Conservation (phyloP, 1,140 invertebrate species). For the Catajapyx aquilonaris region DNA sequence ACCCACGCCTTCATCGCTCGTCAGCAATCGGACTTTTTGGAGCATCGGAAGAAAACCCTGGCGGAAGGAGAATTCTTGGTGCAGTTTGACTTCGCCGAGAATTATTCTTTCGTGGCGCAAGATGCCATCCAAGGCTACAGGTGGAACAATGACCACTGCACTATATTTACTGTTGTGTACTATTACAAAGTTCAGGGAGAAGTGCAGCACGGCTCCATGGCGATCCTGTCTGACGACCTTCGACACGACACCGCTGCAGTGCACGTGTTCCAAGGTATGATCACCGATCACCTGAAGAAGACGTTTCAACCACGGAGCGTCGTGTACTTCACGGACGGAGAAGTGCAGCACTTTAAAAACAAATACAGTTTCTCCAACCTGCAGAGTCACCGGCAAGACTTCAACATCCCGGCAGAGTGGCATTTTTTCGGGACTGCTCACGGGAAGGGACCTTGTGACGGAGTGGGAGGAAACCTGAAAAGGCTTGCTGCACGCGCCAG, state of each 20-base stretch:
- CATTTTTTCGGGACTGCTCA: constrained; percentile 13
- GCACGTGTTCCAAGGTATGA: not conserved
- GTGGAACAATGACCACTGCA: constrained; percentile 11
- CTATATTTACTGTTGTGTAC: constrained; percentile 12
- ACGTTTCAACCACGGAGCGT: constrained; percentile 9
- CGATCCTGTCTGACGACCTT: not conserved
- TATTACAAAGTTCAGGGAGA: constrained; percentile 2
- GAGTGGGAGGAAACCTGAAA: too few species aligned
- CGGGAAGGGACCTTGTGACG: too few species aligned
- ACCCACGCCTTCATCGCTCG: not conserved
- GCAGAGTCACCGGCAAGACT: constrained; percentile 10
- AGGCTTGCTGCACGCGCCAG: too few species aligned
- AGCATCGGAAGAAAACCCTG: not conserved
- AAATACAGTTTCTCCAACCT: constrained; percentile 14
- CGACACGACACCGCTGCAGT: constrained; percentile 1
- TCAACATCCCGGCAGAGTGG: constrained; percentile 13
- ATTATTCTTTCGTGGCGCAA: constrained; percentile 10
- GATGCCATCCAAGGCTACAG: constrained; percentile 10
- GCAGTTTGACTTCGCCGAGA: constrained; percentile 11
- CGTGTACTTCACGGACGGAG: constrained; percentile 13
- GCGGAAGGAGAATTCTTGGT: not conserved
- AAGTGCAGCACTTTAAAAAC: constrained; percentile 15
- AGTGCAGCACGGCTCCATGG: not conserved
- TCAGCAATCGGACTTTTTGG: not conserved
- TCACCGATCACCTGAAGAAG: not conserved